Percentiles rank a stretch among this genome's conserved stretches.
These are phyloP conservation scores for Meloe dianella DNA, from an alignment of 2,888 invertebrate genomes.

Conservation along the genomic window DNA sequence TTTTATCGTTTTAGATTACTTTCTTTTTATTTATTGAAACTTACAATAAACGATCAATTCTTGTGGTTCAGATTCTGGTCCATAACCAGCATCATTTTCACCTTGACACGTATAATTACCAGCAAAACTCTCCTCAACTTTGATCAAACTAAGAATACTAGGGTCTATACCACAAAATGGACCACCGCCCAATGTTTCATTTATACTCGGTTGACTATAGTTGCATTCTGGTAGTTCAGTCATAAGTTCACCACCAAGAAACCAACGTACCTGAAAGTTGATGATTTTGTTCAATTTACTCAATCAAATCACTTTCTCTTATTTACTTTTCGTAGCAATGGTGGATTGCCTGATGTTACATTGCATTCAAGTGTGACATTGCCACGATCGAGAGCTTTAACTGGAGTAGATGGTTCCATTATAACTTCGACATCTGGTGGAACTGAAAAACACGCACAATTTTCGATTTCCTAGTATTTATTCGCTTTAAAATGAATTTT, in stretches of 20 bases:
- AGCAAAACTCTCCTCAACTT: constrained; percentile 87
- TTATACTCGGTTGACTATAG: constrained; percentile 57
- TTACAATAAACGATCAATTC: constrained; percentile 83
- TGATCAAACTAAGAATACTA: constrained; percentile 81
- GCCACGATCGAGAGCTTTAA: constrained; percentile 77
- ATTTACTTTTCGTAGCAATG: constrained; percentile 70
- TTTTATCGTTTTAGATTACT: neutral
- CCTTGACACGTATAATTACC: constrained; percentile 95
- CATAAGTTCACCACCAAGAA: constrained; percentile 79
- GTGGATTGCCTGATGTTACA: constrained; percentile 80
- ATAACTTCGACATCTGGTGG: constrained; percentile 78
- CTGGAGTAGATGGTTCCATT: constrained; percentile 78
- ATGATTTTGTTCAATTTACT: neutral
- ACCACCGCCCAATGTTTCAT: constrained; percentile 58
- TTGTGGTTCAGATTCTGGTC: constrained; percentile 75
- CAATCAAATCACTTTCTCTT: neutral
- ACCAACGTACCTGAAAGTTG: constrained; percentile 70
- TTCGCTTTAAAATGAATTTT: neutral
- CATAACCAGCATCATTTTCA: constrained; percentile 88
- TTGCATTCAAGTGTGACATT: constrained; percentile 85
- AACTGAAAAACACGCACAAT: constrained; percentile 62
- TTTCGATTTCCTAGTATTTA: constrained; percentile 1
- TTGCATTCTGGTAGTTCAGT: constrained; percentile 87
- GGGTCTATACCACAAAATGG: constrained; percentile 86
- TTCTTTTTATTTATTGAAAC: constrained; percentile 49